Percentiles rank a stretch among this genome's conserved stretches.
phyloP scores from a whole-genome alignment of 2,797 vertebrate species.

The Pseudocheirus occidentalis region DNA sequence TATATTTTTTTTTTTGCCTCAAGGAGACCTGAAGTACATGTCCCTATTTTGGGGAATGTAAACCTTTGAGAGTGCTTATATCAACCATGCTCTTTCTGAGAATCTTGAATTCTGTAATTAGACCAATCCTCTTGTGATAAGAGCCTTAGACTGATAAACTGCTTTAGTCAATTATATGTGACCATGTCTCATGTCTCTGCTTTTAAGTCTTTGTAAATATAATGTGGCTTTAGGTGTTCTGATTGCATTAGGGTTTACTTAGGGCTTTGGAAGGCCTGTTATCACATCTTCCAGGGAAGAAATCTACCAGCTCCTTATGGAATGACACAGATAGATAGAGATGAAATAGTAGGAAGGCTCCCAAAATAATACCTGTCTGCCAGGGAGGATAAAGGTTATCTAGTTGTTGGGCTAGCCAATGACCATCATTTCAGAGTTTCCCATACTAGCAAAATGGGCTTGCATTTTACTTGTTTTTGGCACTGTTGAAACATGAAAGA shows the following conservation, averaged over 20 bases:
- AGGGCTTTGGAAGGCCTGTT: not conserved
- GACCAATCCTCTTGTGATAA: conserved; percentile 27
- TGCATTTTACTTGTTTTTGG: not conserved
- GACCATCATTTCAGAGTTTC: conserved; percentile 11
- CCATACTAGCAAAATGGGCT: not conserved
- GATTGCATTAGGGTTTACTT: not conserved
- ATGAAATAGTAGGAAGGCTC: not conserved
- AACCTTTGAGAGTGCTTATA: conserved; percentile 8
- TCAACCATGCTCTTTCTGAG: conserved; percentile 22
- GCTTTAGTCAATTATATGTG: conserved; percentile 29
- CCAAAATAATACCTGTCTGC: not conserved
- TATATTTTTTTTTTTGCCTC: not conserved
- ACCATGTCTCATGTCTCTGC: not conserved
- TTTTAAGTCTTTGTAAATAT: conserved; percentile 24
- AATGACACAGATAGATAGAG: not conserved
- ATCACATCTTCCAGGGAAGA: not conserved
- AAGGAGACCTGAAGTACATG: not conserved
- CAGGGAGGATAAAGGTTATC: not conserved
- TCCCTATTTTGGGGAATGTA: conserved; percentile 5
- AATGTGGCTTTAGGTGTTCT: conserved; percentile 3
- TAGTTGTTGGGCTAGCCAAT: not conserved
- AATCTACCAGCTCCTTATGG: not conserved
- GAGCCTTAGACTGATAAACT: conserved; percentile 35
- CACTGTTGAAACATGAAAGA: conserved; percentile 36
- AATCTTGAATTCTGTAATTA: conserved; percentile 34